These are phyloP conservation scores for Cheilosia vulpina DNA, from an alignment of 2,888 invertebrate species.

Conservation along the genomic window DNA sequence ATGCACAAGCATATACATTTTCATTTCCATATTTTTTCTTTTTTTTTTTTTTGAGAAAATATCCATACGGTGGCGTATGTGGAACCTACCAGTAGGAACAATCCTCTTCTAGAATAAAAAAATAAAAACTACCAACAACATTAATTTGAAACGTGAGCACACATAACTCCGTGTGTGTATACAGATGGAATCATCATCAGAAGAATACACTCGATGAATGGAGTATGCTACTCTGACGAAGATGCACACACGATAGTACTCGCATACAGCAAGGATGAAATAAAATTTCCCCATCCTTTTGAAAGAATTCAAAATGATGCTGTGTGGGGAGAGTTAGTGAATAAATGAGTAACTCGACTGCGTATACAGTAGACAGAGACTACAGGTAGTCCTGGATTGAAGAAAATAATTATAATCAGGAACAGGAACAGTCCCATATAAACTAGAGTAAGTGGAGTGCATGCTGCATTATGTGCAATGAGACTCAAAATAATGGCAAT, in stretches of 20 bases:
- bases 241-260: background rate
- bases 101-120: slow-evolving; percentile 16
- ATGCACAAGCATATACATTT: slow-evolving; percentile 19
- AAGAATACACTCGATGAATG: slow-evolving; percentile 52
- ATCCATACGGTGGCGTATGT: slow-evolving; percentile 57
- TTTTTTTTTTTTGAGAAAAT: background rate
- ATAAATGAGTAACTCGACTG: slow-evolving; percentile 35
- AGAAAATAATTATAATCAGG: slow-evolving; percentile 29
- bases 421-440: background rate
- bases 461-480: slow-evolving; percentile 4
- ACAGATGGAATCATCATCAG: slow-evolving; percentile 58
- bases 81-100: slow-evolving; percentile 18
- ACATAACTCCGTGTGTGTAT: background rate
- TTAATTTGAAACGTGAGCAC: slow-evolving; percentile 40
- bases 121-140: slow-evolving; percentile 23
- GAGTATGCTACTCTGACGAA: slow-evolving; percentile 32
- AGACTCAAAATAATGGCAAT: slow-evolving; percentile 23
- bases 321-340: background rate
- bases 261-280: background rate
- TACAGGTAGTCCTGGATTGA: slow-evolving; percentile 17
- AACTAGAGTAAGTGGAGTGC: background rate
- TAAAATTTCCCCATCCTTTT: slow-evolving; percentile 20
- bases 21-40: background rate
- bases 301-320: slow-evolving; percentile 21
- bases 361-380: background rate